Evolutionary conservation across 2,888 invertebrate species (phyloP), one percentile per base, ranked within the genome.

Genomic region (Hypomecis punctinalis): DNA sequence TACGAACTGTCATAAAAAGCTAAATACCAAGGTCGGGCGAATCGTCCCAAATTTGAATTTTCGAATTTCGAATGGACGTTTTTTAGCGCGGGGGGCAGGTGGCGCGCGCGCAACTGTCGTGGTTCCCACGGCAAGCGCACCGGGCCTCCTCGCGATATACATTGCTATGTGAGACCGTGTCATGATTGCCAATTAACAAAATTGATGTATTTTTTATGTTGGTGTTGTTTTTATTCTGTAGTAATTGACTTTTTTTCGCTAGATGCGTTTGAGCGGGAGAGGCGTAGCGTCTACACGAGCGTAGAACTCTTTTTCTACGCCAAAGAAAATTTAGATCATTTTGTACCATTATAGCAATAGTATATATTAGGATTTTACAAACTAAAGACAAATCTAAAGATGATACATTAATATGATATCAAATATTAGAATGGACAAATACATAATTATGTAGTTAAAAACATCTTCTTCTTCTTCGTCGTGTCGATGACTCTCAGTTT

Each of bases 101-200:
- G 90, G 86, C 77, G 77, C 79, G 81, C 82, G 85, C 77, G 81
- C 91, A 91, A 91, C 91, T 91, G 91, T 90, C 90, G 89, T 80
- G 75, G 82, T 92, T 92, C 92, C 91, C 92, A 92, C 92, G 92
- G 83, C 81, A 78, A 81, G 82, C 78, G 81, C 91, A 90, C 91
- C 91, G 88, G 91, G 80, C 87, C 79, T 64, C 55, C 70, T 86
- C 79, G 61, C 53, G 71, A 63, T 68, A 71, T 73, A 70, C 71
- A 77, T 77, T 79, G 77, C 76, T 79, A 77, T 76, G 74, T 75
- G 82, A 79, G 83, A 87, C 84, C 84, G 86, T 86, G 86, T 83
- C 85, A 85, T 86, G 86, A 88, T 88, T 88, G 89, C 88, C 88
- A 90, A 91, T 90, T 90, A 89, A 85, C 80, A 83, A 86, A 83